Base-by-base conservation (phyloP, 2,113 vertebrate species). In the Scophthalmus maximus region DNA sequence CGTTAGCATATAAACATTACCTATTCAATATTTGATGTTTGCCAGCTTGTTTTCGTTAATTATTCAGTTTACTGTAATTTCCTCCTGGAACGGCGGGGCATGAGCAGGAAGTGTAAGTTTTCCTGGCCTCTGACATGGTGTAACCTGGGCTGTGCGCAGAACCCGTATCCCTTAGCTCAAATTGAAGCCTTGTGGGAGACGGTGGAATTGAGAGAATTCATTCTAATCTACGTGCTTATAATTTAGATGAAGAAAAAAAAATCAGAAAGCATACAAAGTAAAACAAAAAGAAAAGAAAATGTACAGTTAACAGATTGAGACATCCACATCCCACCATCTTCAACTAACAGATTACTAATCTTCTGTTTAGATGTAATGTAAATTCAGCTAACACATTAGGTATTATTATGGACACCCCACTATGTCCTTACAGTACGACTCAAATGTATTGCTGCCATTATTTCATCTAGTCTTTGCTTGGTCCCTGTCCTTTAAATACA, bases 21-120 rank as follows among this genome's bases (percentile, higher is more conserved):
- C 88, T 85, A 79, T 80, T 92, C 80, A 93, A 93, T 93, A 92
- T 93, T 92, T 93, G 76, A 93, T 93, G 87, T 73, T 86, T 86
- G 86, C 83, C 88, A 88, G 89, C 91, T 92, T 94, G 91, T 93
- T 93, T 92, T 91, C 81, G 84, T 93, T 89, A 93, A 94, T 93
- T 92, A 93, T 92, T 93, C 84, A 93, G 83, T 52, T 73, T 22
- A 73, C 84, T 90, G 89, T 90, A 90, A 92, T 88, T 79, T 92
- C 84, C 86, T 84, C 89, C 84, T 76, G 88, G 80, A 85, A 73
- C 56, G 50, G 52, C 56, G 42, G 77, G 78, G 63, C 78, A 36
- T 68, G 79, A 70, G 58, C 74, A 79, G 82, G 83, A 90, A 91
- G 88, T 88, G 68, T 89, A 73, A 3, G 63, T 77, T 84, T 83